phyloP scores from a whole-genome alignment of 2,797 vertebrate genomes.

The Loriculus beryllinus region DNA sequence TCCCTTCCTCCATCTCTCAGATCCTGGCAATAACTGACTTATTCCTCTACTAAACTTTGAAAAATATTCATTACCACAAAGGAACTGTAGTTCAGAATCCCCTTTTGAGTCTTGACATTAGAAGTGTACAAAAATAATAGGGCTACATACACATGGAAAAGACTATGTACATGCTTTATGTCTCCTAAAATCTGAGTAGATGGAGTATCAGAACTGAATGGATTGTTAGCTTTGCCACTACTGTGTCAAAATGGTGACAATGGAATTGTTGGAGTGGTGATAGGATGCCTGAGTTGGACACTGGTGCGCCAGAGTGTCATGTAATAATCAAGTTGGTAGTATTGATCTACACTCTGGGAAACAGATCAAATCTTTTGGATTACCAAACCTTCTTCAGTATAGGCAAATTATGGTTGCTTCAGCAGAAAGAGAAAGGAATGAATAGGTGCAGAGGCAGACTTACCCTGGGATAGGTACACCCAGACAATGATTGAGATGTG shows the following conservation, averaged over 20 bases:
- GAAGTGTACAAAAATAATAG: neutral
- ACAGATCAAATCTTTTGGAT: neutral
- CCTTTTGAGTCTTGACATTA: neutral
- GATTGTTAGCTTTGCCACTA: neutral
- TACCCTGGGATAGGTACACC: neutral
- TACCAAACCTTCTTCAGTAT: neutral
- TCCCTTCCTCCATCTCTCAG: rapidly evolving
- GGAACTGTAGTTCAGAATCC: neutral
- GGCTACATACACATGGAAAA: neutral
- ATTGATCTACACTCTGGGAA: neutral
- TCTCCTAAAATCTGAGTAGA: neutral
- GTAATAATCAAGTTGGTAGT: neutral
- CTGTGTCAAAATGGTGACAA: neutral
- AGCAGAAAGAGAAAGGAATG: neutral
- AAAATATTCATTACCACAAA: neutral
- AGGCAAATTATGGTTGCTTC: neutral
- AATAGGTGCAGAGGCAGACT: neutral
- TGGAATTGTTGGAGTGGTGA: neutral
- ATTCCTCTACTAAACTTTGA: neutral
- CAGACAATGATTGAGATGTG: neutral
- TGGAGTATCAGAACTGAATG: neutral
- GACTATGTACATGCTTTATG: neutral
- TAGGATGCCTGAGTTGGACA: neutral
- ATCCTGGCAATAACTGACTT: neutral
- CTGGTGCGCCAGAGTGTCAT: neutral